A percentile compares a stretch with the other conserved stretches of the same genome.
Conservation (phyloP, 2,888 invertebrate genomes). For the Microctonus aethiopoides region DNA sequence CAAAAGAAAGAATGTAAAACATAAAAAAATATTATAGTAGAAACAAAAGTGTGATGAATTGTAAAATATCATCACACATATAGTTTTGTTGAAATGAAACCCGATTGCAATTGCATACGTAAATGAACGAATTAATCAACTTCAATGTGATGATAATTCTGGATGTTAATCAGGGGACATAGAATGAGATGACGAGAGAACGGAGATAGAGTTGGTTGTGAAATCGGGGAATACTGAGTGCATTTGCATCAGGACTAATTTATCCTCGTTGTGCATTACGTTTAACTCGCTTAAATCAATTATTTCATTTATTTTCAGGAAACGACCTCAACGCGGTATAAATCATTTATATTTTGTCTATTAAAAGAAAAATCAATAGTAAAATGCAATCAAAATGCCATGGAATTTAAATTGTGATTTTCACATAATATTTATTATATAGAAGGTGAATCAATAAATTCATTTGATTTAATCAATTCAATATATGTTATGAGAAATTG, state of each 20-base stretch:
- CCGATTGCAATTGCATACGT: neutral
- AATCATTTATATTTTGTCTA: constrained; percentile 3
- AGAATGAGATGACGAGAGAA: neutral
- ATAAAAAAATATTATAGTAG: neutral
- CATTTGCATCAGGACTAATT: constrained; percentile 37
- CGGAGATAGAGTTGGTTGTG: constrained; percentile 8
- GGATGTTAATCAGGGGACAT: neutral
- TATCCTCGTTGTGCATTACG: constrained; percentile 24
- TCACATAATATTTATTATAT: neutral
- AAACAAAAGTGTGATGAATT: neutral
- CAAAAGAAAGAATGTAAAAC: neutral
- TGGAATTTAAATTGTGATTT: neutral
- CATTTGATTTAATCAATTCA: neutral
- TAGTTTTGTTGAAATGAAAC: neutral
- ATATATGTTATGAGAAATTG: neutral
- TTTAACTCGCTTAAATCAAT: constrained; percentile 22
- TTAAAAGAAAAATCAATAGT: neutral
- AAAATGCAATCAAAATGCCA: neutral
- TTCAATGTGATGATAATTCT: neutral
- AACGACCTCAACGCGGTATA: neutral
- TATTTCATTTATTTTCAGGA: constrained; percentile 35
- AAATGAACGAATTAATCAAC: neutral
- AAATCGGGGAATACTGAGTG: constrained; percentile 26
- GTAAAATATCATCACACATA: too few species aligned
- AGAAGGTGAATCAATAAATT: neutral